phyloP scores from a whole-genome alignment of 2,113 vertebrate genomes.

The Pituophis catenifer region DNA sequence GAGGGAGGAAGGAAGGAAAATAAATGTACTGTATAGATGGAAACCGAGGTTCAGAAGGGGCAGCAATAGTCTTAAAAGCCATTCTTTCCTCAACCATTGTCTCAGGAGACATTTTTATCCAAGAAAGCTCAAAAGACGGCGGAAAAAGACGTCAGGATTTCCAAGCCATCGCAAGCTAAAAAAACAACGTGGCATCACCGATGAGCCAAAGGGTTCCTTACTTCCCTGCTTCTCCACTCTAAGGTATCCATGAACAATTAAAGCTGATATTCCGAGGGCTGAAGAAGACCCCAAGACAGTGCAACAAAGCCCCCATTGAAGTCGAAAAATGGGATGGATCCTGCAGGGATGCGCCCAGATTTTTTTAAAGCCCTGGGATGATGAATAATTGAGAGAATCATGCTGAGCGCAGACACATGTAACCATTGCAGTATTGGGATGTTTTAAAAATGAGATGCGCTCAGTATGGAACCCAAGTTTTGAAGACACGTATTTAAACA shows the following conservation, averaged over 20 bases:
- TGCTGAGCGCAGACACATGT: conserved; percentile 49
- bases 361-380: not conserved
- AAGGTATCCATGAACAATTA: conserved; percentile 26
- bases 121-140: not conserved
- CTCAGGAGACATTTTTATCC: not conserved
- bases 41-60: not conserved
- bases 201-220: conserved; percentile 21
- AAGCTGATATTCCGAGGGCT: not conserved
- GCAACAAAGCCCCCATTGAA: conserved; percentile 24
- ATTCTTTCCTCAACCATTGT: not conserved
- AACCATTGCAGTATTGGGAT: conserved; percentile 37
- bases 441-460: conserved; percentile 42
- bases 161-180: not conserved
- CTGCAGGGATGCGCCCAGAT: not conserved
- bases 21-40: not conserved
- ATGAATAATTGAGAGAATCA: conserved; percentile 59
- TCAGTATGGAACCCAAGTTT: conserved; percentile 55
- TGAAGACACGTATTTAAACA: conserved; percentile 45
- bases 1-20: not conserved
- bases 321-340: conserved; percentile 35
- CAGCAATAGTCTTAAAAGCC: not conserved
- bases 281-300: not conserved
- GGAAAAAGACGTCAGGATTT: not conserved
- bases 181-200: not conserved
- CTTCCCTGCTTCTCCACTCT: not conserved